Base-by-base conservation (phyloP, 1,140 invertebrate genomes). In the Gerris buenoi region DNA sequence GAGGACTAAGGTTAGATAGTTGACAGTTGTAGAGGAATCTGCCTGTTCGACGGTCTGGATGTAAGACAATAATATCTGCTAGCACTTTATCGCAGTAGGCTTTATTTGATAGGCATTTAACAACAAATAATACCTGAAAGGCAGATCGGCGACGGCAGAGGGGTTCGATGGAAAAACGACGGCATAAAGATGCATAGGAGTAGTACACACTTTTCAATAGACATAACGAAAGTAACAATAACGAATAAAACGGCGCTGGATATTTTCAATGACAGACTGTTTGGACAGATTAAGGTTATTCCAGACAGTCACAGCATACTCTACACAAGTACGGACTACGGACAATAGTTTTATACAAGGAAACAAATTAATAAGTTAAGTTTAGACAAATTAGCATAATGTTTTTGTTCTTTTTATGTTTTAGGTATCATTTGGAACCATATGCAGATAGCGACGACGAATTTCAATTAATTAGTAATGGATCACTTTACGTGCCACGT, bases 401-500 rank as follows among this genome's bases (percentile, higher is more conserved):
- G 33, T 46, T 46, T 10, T 46, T 46, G 33, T 18, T 46, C 33
- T 46, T 46, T 46, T 46, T 46, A 46, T 10, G 5, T 46, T 46
- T 27, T 33, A 80, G 83, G 68, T 84, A 82, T 70, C 78, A 80
- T 71, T 68, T 85, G 57, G 73, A 81, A 58, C 82, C 83, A 1
- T 73, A 79, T 10, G 70, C 76, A 65, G 71, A 74, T n/a, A 77
- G 71, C 63, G 72, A 76, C 63, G 83, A 85, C 68, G 79, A 80
- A 59, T 81, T 83, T 72, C 80, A 82, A 70, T 76, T 85, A 59
- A 71, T 85, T 66, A 73, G 76, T 25, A 85, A 85, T 70, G 84
- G 84, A 29, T 82, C 82, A 0, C 74, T 85, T 64, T 82, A 80
- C 64, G 78, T 78, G 3, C 83, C 81, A 0, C 28, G 25, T 18